Evolutionary conservation across 2,888 invertebrate genomes (phyloP).

Genomic region (Callyntrura sp.): DNA sequence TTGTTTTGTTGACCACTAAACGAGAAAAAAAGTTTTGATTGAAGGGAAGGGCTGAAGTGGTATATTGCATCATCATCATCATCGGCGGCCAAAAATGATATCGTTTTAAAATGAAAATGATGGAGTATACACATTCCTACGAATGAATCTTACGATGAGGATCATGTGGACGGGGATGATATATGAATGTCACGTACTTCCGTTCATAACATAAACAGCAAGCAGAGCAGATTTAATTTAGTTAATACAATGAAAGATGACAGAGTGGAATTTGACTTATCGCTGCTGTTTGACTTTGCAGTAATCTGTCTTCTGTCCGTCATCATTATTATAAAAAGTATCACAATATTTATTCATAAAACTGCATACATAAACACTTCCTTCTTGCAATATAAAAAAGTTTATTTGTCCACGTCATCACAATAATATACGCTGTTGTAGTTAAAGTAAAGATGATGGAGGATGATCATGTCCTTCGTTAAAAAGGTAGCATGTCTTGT

Average conservation of each 20-base stretch:
- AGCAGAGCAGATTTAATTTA: not conserved
- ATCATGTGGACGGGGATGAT: conserved; percentile 39
- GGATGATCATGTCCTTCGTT: conserved; percentile 37
- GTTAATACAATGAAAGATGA: not conserved
- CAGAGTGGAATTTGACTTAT: conserved; percentile 25
- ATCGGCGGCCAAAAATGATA: not conserved
- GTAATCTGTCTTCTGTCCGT: conserved; percentile 6
- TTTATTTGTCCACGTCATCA: conserved; percentile 52
- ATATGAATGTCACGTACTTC: conserved; percentile 54
- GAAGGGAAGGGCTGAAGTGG: conserved; percentile 47
- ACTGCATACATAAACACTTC: conserved; percentile 16
- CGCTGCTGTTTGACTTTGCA: not conserved
- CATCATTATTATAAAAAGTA: not conserved
- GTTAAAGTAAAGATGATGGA: conserved; percentile 18
- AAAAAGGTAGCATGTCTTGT: conserved; percentile 45
- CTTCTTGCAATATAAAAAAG: not conserved
- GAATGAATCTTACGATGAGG: conserved; percentile 2
- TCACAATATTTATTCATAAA: not conserved
- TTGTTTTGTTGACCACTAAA: conserved; percentile 16
- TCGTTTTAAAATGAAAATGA: not conserved
- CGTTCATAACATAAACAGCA: conserved; percentile 24
- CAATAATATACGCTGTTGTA: not conserved
- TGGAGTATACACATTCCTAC: not conserved
- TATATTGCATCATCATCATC: conserved; percentile 41
- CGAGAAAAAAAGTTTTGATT: conserved; percentile 24